phyloP scores from a whole-genome alignment of 2,888 invertebrate species.

The Tenthredo distinguenda region DNA sequence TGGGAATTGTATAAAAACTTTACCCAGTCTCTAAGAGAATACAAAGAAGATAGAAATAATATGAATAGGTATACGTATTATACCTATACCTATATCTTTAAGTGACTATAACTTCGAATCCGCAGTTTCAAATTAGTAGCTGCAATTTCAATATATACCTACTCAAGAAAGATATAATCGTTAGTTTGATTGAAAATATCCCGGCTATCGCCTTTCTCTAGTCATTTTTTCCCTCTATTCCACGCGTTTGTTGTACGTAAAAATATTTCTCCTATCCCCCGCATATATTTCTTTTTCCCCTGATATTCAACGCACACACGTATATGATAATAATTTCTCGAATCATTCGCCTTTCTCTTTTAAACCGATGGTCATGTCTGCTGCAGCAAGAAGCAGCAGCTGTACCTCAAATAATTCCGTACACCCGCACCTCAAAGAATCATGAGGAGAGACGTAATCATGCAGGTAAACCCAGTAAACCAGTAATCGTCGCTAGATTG shows the following conservation, averaged over 20 bases:
- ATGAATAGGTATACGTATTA: not conserved
- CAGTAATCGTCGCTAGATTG: slow-evolving; percentile 21
- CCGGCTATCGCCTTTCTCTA: too few species aligned
- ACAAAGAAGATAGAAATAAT: not conserved
- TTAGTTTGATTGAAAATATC: not conserved
- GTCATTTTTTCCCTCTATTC: not conserved
- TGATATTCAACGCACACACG: not conserved
- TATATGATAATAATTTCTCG: not conserved
- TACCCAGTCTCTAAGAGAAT: not conserved
- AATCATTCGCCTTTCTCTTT: slow-evolving; percentile 11
- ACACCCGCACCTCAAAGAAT: not conserved
- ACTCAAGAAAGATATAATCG: not conserved
- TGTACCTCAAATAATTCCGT: not conserved
- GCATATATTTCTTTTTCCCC: not conserved
- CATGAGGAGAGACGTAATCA: not conserved
- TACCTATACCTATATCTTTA: not conserved
- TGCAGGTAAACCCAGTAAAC: slow-evolving; percentile 18
- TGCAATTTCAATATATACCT: too few species aligned
- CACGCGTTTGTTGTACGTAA: not conserved
- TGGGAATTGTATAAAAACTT: slow-evolving; percentile 5
- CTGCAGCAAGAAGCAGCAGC: not conserved
- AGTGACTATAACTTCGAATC: not conserved
- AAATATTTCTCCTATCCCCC: not conserved
- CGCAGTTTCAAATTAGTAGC: not conserved
- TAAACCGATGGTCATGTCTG: not conserved